Evolutionary conservation across 1,140 invertebrate species (phyloP), one percentile per base, ranked within the genome.

Genomic region (Lordiphosa stackelbergi): DNA sequence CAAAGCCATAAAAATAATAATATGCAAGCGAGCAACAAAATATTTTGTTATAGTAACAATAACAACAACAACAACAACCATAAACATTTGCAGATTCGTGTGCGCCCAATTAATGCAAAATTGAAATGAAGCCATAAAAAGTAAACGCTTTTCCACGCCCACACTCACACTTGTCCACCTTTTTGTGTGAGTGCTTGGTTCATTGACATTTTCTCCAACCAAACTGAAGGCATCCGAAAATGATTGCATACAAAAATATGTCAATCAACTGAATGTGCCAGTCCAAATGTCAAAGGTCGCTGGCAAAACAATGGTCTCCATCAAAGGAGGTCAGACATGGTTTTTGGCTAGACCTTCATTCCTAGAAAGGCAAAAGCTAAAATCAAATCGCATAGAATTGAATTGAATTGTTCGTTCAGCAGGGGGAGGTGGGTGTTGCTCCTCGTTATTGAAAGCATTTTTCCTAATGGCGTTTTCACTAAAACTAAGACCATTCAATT

Each of bases 121-220:
- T 81, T 79, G 66, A 79, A 81, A 79, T 79, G 68, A 79, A 79
- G 66, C 62, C 71, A 75, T 74, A 68, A 74, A 74, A 54, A 68
- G 53, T 28, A 46, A 53, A 9, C n/a, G 31, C 38, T 22, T 4
- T 34, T 12, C 6, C 42, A 47, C 35, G 51, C 62, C 66, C 43
- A 10, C 38, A 28, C 31, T 55, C 19, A 60, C 12, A 40, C 35
- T 34, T 16, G 12, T 45, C 61, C 64, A 52, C 28, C 13, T 31
- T 37, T 8, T 42, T 31, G 28, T 35, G 9, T n/a, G 6, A 24
- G 37, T 22, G 0, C 22, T 13, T 56, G 34, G 66, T 73, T 73
- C 69, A 66, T 62, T 79, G 70, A 62, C 28, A 31, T 31, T 31
- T 31, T 31, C 28, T 46, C 34, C 19, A 2, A 4, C 5, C 16